Conservation (phyloP, 2,113 vertebrate species). For the Plectropomus leopardus region DNA sequence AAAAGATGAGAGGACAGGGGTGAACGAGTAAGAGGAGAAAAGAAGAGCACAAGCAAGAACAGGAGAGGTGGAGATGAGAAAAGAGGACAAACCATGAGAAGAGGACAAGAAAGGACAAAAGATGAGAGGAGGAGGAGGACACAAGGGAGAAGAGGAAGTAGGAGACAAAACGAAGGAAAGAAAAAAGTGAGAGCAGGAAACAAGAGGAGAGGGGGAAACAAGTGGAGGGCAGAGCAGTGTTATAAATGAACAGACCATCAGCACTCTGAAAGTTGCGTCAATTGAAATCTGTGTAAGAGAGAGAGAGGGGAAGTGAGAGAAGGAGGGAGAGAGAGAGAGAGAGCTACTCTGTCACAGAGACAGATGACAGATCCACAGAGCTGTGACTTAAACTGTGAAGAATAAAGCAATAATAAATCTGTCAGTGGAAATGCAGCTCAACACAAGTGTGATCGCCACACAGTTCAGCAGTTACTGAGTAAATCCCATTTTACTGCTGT, state of each 20-base stretch:
- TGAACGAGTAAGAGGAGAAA: neutral
- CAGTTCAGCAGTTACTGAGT: constrained; percentile 16
- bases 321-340: neutral
- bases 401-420: constrained; percentile 71
- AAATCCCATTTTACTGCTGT: constrained; percentile 47
- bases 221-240: neutral
- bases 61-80: neutral
- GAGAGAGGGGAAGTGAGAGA: constrained; percentile 24
- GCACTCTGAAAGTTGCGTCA: constrained; percentile 24
- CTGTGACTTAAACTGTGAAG: constrained; percentile 72
- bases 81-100: neutral
- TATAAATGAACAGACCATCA: constrained; percentile 37
- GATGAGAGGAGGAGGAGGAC: no score
- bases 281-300: constrained; percentile 28
- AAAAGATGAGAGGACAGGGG: no score
- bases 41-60: neutral
- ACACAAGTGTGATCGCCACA: constrained; percentile 10
- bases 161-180: no score
- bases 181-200: no score
- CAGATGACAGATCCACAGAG: constrained; percentile 46
- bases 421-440: constrained; percentile 44
- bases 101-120: no score
- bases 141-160: no score
- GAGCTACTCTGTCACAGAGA: constrained; percentile 27
- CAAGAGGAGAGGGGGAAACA: no score